A percentile compares a stretch with the other conserved stretches of the same genome.
These are phyloP conservation scores for Odontamblyopus lacepedii DNA, from an alignment of 2,797 vertebrate genomes.

Conservation along the genomic window DNA sequence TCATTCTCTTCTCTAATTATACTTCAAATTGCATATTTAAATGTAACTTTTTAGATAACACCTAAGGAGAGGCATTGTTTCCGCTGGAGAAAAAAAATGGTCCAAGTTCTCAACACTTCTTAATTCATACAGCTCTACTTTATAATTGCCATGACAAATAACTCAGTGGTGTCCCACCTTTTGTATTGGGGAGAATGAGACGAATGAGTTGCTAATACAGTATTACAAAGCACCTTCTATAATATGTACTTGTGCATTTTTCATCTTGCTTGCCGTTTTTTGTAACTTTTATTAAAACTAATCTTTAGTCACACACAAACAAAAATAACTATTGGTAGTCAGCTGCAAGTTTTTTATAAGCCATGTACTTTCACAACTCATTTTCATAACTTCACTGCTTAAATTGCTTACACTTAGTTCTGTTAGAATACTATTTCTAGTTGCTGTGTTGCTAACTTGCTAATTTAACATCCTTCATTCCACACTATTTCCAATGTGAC, in stretches of 20 bases:
- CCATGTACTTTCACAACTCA: background rate
- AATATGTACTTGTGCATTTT: slow-evolving; percentile 26
- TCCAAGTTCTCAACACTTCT: slow-evolving; percentile 50
- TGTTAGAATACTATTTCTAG: background rate
- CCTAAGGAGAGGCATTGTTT: slow-evolving; percentile 71
- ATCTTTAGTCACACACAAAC: slow-evolving; percentile 3
- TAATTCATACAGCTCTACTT: slow-evolving; percentile 57
- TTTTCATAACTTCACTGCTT: background rate
- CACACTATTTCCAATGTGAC: background rate
- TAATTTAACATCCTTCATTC: background rate
- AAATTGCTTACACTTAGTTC: background rate
- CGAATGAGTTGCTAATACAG: slow-evolving; percentile 57
- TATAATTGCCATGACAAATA: slow-evolving; percentile 66
- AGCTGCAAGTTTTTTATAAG: background rate
- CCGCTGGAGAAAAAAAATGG: slow-evolving; percentile 36
- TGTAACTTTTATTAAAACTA: background rate
- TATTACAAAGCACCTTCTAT: slow-evolving; percentile 46
- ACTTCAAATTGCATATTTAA: slow-evolving; percentile 75
- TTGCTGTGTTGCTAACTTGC: no score
- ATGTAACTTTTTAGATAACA: slow-evolving; percentile 74
- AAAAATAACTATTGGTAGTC: background rate
- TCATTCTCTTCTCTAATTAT: slow-evolving; percentile 76
- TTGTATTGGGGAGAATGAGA: slow-evolving; percentile 55
- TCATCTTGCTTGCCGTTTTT: slow-evolving; percentile 12
- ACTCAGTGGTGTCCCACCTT: slow-evolving; percentile 45